Percentiles rank a stretch among this genome's conserved stretches.
Conservation (phyloP, 2,113 vertebrate genomes). For the Lates calcarifer region DNA sequence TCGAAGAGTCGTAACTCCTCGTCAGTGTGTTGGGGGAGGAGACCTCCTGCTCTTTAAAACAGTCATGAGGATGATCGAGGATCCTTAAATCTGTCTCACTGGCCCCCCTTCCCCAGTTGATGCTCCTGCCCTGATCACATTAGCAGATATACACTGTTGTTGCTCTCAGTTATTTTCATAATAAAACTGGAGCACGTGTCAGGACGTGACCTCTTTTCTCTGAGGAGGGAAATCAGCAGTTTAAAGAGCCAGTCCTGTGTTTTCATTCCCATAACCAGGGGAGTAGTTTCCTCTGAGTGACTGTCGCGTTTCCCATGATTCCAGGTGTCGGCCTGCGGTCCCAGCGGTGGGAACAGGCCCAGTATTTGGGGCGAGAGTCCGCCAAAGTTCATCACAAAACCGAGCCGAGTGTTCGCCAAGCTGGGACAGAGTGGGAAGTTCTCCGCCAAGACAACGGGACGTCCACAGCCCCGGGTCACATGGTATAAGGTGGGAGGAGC, state of each 20-base stretch:
- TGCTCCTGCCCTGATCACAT: not conserved
- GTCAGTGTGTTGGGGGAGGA: not conserved
- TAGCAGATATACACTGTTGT: not conserved
- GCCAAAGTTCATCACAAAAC: constrained; percentile 93
- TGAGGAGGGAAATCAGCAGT: too few relatives aligned
- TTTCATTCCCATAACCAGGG: too few relatives aligned
- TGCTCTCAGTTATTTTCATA: not conserved
- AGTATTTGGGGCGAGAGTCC: constrained; percentile 95
- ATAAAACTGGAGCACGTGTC: not conserved
- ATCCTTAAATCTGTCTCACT: too few relatives aligned
- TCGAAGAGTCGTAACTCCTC: not conserved
- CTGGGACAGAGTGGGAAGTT: constrained; percentile 90
- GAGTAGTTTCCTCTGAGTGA: too few relatives aligned
- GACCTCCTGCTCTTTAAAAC: too few relatives aligned
- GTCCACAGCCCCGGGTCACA: constrained; percentile 87
- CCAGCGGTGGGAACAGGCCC: constrained; percentile 82
- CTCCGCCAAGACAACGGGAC: constrained; percentile 92
- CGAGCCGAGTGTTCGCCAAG: constrained; percentile 84
- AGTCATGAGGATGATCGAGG: too few relatives aligned
- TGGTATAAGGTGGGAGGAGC: constrained; percentile 62
- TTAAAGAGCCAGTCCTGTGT: not conserved
- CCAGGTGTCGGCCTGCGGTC: constrained; percentile 80
- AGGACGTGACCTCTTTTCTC: not conserved
- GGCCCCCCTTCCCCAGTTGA: too few relatives aligned
- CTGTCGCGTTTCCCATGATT: constrained; percentile 65